Evolutionary conservation across 2,888 invertebrate species (phyloP).

Genomic region (Drosophila mulleri): DNA sequence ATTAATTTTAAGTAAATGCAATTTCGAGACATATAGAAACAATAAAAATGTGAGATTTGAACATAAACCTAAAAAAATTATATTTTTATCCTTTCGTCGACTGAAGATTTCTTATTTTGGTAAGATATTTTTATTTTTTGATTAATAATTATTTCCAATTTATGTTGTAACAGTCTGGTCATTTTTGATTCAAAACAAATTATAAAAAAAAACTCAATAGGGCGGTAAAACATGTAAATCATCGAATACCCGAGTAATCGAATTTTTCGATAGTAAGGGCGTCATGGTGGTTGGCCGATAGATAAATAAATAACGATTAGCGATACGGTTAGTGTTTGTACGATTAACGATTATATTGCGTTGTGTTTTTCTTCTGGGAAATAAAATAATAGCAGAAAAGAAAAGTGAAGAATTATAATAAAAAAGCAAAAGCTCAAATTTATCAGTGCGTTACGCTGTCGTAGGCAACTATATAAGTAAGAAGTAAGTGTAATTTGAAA

Average conservation of each 20-base stretch:
- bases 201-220: not conserved
- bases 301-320: constrained; percentile 7
- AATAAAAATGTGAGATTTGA: constrained; percentile 79
- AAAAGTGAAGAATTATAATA: constrained; percentile 26
- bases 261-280: not conserved
- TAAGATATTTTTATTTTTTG: not conserved
- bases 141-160: not conserved
- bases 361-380: constrained; percentile 57
- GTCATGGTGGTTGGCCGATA: constrained; percentile 24
- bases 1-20: constrained; percentile 76
- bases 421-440: constrained; percentile 18
- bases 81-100: not conserved
- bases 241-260: not conserved
- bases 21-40: constrained; percentile 78
- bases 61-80: constrained; percentile 32
- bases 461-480: not conserved
- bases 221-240: constrained; percentile 6
- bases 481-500: constrained; percentile 35
- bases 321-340: constrained; percentile 31
- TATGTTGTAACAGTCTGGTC: too few species aligned
- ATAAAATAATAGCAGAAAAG: constrained; percentile 41
- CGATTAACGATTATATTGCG: constrained; percentile 60
- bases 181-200: not conserved
- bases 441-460: constrained; percentile 3
- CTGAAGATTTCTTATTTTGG: not conserved